phyloP scores from a whole-genome alignment of 2,797 vertebrate species.

The Arctocebus calabarensis region DNA sequence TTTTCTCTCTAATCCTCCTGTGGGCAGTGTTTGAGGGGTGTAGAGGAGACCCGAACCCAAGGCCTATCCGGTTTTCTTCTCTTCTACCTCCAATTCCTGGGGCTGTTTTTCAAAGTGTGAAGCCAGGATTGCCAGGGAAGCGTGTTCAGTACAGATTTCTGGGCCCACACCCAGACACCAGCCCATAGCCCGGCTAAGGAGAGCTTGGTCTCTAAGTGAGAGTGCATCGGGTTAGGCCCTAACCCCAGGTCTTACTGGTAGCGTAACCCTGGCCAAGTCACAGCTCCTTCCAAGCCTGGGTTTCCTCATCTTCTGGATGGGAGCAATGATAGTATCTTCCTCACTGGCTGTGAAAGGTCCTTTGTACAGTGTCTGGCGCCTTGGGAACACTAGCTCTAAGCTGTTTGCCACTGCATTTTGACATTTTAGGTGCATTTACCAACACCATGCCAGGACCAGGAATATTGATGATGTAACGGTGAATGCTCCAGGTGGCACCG shows the following conservation, averaged over 20 bases:
- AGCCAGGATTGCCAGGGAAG: neutral
- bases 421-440: neutral
- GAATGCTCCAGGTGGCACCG: slow-evolving; percentile 59
- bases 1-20: neutral
- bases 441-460: rapidly evolving
- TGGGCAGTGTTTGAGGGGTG: neutral
- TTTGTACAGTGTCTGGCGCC: neutral
- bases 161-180: neutral
- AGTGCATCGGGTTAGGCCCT: too few species aligned
- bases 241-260: neutral
- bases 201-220: neutral
- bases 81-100: neutral
- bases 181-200: neutral
- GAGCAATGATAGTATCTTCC: neutral
- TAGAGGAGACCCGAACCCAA: neutral
- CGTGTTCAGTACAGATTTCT: neutral
- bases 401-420: neutral
- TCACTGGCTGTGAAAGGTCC: neutral
- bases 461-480: neutral
- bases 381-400: neutral
- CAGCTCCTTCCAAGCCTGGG: neutral
- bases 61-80: neutral
- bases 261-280: neutral
- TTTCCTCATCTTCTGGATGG: neutral
- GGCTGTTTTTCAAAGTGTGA: neutral